Percentiles rank a stretch among this genome's conserved stretches.
Conservation (phyloP, 2,888 invertebrate species). For the Drosophila infuscata region DNA sequence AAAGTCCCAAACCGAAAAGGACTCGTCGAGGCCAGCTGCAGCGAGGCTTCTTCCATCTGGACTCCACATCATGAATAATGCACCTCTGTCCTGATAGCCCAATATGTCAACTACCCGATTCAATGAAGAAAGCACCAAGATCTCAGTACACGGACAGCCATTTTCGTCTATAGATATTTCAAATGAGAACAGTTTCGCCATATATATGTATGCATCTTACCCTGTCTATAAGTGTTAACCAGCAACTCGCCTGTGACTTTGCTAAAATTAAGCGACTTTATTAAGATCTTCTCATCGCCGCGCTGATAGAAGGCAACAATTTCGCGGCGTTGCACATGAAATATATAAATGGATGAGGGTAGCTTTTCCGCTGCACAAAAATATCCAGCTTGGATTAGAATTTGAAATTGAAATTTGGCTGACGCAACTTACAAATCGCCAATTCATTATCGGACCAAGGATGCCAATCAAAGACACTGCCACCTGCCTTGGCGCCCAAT, state of each 20-base stretch:
- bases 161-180: slow-evolving; percentile 52
- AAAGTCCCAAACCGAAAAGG: slow-evolving; percentile 85
- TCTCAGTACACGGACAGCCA: slow-evolving; percentile 65
- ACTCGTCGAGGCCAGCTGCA: slow-evolving; percentile 84
- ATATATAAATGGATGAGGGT: slow-evolving; percentile 80
- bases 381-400: background rate
- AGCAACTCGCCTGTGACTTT: slow-evolving; percentile 85
- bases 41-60: slow-evolving; percentile 82
- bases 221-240: slow-evolving; percentile 78
- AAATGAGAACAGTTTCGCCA: background rate
- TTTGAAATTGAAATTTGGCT: background rate
- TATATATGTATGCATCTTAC: slow-evolving; percentile 42
- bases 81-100: slow-evolving; percentile 74
- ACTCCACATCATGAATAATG: slow-evolving; percentile 83
- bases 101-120: slow-evolving; percentile 83
- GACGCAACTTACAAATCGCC: slow-evolving; percentile 78
- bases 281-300: slow-evolving; percentile 67
- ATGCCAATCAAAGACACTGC: slow-evolving; percentile 85
- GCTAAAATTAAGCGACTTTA: slow-evolving; percentile 84
- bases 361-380: slow-evolving; percentile 72
- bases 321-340: slow-evolving; percentile 78
- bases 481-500: slow-evolving; percentile 61
- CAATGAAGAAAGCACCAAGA: slow-evolving; percentile 83
- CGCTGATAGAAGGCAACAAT: slow-evolving; percentile 83
- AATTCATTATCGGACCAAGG: slow-evolving; percentile 85